phyloP scores from a whole-genome alignment of 1,140 invertebrate species.

The Cataglyphis hispanica region DNA sequence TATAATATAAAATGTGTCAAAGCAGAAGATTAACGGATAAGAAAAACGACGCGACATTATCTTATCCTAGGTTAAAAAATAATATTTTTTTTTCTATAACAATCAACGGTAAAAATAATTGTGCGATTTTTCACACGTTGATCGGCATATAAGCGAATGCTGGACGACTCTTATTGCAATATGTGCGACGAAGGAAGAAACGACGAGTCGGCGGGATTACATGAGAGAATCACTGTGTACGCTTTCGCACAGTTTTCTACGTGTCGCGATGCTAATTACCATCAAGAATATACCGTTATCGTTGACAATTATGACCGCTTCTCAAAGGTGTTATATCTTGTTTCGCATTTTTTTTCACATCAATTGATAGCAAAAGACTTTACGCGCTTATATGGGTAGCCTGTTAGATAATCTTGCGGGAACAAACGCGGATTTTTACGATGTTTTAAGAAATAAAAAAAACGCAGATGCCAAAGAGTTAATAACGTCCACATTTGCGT shows the following conservation, averaged over 20 bases:
- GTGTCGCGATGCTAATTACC: constrained; percentile 37
- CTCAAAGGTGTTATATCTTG: neutral
- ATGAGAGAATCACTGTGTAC: constrained; percentile 4
- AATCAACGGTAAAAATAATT: constrained; percentile 38
- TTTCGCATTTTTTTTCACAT: neutral
- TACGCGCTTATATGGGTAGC: neutral
- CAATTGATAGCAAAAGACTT: neutral
- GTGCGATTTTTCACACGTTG: constrained; percentile 16
- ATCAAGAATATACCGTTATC: constrained; percentile 28
- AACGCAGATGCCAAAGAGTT: constrained; percentile 23
- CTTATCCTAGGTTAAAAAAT: neutral
- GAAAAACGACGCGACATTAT: neutral
- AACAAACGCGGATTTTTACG: constrained; percentile 18
- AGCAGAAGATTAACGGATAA: neutral
- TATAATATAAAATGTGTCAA: too few relatives aligned
- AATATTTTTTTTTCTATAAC: neutral
- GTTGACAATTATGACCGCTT: neutral
- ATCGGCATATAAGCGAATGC: neutral
- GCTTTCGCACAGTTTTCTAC: constrained; percentile 16
- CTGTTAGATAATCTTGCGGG: neutral
- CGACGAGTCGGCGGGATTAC: constrained; percentile 8
- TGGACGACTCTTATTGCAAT: constrained; percentile 3
- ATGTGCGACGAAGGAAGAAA: neutral
- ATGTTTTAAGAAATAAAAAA: neutral
- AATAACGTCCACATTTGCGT: constrained; percentile 32